These are phyloP conservation scores for Aphelenchoides bicaudatus DNA, from an alignment of 2,888 invertebrate genomes.

Conservation along the genomic window DNA sequence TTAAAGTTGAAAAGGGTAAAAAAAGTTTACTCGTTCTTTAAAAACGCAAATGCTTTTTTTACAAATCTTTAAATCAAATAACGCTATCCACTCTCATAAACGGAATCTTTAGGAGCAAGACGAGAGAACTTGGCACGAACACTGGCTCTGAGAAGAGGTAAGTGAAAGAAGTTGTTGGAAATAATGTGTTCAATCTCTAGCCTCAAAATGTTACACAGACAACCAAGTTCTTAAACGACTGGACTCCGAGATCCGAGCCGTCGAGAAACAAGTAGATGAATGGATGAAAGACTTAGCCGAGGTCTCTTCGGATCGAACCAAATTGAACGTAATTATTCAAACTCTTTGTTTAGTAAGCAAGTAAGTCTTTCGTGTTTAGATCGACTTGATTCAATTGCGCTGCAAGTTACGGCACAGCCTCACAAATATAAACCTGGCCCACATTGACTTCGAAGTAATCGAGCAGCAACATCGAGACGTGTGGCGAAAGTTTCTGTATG, in stretches of 20 bases:
- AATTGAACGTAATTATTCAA: slow-evolving; percentile 43
- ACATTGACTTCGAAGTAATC: slow-evolving; percentile 53
- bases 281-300: slow-evolving; percentile 57
- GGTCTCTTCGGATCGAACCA: slow-evolving; percentile 47
- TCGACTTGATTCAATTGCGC: slow-evolving; percentile 34
- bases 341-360: too few relatives aligned
- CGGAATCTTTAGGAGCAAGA: too few relatives aligned
- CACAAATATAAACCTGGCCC: slow-evolving; percentile 53
- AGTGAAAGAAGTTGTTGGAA: slow-evolving; percentile 11
- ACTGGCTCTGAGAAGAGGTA: slow-evolving; percentile 36
- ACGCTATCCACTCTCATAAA: too few relatives aligned
- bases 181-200: neutral
- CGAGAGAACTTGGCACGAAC: slow-evolving; percentile 44
- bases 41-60: too few relatives aligned
- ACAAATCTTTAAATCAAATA: too few relatives aligned
- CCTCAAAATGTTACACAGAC: too few relatives aligned
- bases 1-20: too few relatives aligned
- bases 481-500: slow-evolving; percentile 38
- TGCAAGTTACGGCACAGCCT: slow-evolving; percentile 50
- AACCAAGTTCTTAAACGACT: slow-evolving; percentile 32
- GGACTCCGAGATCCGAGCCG: slow-evolving; percentile 35
- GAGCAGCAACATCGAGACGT: slow-evolving; percentile 45
- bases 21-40: too few relatives aligned
- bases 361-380: neutral
- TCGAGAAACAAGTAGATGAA: slow-evolving; percentile 44